These are phyloP conservation scores for Polyommatus iphigenia DNA, from an alignment of 2,888 invertebrate genomes.

Conservation along the genomic window DNA sequence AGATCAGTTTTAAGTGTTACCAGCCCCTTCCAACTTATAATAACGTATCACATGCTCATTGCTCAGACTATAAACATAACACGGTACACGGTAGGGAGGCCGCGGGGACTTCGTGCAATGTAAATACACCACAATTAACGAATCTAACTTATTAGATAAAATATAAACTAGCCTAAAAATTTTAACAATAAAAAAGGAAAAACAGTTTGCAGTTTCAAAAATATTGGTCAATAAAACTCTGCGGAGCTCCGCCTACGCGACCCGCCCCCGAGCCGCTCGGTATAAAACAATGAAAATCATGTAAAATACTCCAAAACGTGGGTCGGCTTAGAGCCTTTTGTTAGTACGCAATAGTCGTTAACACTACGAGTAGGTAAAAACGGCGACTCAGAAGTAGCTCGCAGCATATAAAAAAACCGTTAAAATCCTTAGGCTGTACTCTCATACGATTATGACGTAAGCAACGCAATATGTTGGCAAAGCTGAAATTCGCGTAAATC, in stretches of 20 bases:
- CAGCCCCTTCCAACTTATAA: constrained; percentile 46
- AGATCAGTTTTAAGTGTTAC: constrained; percentile 45
- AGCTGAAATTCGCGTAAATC: constrained; percentile 78
- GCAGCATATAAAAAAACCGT: constrained; percentile 76
- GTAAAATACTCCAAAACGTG: constrained; percentile 78
- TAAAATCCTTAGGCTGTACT: constrained; percentile 81
- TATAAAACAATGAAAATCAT: constrained; percentile 67
- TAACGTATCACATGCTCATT: constrained; percentile 77
- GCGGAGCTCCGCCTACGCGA: constrained; percentile 80
- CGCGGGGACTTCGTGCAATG: constrained; percentile 75
- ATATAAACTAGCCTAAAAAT: constrained; percentile 80
- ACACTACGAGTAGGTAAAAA: constrained; percentile 70
- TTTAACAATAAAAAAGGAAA: constrained; percentile 76
- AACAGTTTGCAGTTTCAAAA: constrained; percentile 63
- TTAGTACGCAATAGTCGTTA: constrained; percentile 49
- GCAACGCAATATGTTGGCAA: constrained; percentile 79
- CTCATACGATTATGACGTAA: constrained; percentile 78
- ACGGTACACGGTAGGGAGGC: constrained; percentile 65
- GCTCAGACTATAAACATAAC: constrained; percentile 69
- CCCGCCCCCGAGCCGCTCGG: constrained; percentile 45
- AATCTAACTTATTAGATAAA: constrained; percentile 75
- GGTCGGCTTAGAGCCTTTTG: constrained; percentile 69
- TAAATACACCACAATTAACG: constrained; percentile 78
- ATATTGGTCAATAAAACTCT: constrained; percentile 77
- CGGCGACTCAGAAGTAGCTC: constrained; percentile 80